Evolutionary conservation across 2,113 vertebrate genomes (phyloP), one percentile per base, ranked within the genome.

Genomic region (Mastomys natalensis): DNA sequence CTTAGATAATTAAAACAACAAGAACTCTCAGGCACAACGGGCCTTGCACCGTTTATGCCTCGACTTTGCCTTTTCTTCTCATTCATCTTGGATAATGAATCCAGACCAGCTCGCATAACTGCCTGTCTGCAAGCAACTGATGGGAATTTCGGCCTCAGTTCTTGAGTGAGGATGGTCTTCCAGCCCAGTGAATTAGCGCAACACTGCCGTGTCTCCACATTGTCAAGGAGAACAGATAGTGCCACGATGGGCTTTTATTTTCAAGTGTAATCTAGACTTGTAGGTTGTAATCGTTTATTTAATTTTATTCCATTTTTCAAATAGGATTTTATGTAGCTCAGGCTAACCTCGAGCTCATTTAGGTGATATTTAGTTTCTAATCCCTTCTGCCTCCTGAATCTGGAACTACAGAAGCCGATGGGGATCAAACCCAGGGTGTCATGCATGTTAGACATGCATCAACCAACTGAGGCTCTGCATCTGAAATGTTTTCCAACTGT

Each of bases 1-100:
- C 34, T 78, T 85, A 91, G 81, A 89, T 92, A 97, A 97, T 97
- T 91, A 96, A 97, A 95, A 95, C 82, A 94, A 96, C 93, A 90
- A 70, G 85, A 93, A 95, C 81, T 86, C 86, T 93, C 78, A 70
- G 60, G 73, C 34, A 62, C 94, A 66, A 76, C 60, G 87, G 45
- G 22, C 48, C 31, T 77, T 96, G 22, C 48, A 93, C 89, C 89
- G 43, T 87, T 95, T 93, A 95, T 94, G 77, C 82, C 89, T 92
- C 77, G 26, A 76, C 81, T 95, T 96, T 97, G 53, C 82, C 58
- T 97, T 94, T 95, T 89, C 91, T 96, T 95, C 78, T 85, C 40
- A 76, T 94, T 93, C 78, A 87, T 96, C 92, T 94, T 94, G 74
- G 58, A 60, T 60, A 96, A 97, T 95, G 94, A 96, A 92, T 92